A percentile compares a stretch with the other conserved stretches of the same genome.
Conservation (phyloP, 2,888 invertebrate species). For the Buathra laborator region DNA sequence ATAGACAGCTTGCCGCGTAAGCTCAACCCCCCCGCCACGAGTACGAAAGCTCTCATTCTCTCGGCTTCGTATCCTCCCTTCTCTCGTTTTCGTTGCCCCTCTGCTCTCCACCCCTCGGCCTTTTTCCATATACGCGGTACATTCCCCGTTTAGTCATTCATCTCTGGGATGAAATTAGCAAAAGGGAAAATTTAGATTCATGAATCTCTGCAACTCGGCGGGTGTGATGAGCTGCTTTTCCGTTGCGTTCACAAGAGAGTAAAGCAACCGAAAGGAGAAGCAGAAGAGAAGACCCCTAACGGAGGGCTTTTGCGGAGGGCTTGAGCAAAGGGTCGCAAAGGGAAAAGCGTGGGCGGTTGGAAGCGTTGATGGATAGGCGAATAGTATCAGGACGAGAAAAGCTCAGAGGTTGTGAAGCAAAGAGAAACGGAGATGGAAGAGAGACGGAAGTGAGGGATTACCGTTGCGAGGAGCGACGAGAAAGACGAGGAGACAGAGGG, state of each 20-base stretch:
- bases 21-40: conserved; percentile 27
- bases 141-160: conserved; percentile 62
- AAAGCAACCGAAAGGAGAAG: background rate
- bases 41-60: conserved; percentile 49
- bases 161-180: conserved; percentile 69
- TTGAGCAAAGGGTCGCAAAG: conserved; percentile 35
- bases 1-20: conserved; percentile 5
- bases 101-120: background rate
- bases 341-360: conserved; percentile 43
- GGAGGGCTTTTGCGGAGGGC: conserved; percentile 8
- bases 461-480: conserved; percentile 35
- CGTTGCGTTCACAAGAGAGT: conserved; percentile 23
- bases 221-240: conserved; percentile 54
- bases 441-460: conserved; percentile 62
- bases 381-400: conserved; percentile 39
- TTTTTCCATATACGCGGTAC: background rate
- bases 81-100: conserved; percentile 57
- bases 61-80: conserved; percentile 2
- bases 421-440: conserved; percentile 40
- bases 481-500: background rate
- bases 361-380: conserved; percentile 62
- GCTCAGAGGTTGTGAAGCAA: conserved; percentile 34
- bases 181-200: conserved; percentile 71
- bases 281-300: background rate
- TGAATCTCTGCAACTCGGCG: conserved; percentile 62